Evolutionary conservation across 2,888 invertebrate species (phyloP).

Genomic region (Mongoloraphidia duomilia): DNA sequence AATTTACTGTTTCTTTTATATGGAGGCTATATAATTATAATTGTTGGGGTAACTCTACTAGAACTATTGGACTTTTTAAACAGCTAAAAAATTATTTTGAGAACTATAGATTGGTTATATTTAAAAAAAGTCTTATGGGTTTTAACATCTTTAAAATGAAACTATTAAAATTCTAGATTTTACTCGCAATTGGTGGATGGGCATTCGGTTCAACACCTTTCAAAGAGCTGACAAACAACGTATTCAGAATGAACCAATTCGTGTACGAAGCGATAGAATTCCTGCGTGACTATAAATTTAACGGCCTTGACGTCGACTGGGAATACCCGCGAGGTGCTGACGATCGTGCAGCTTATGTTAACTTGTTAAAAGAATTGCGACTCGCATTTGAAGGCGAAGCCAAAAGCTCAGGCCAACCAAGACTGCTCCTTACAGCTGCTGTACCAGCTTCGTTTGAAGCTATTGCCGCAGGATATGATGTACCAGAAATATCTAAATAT

Average conservation of each 20-base stretch:
- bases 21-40: too few species aligned
- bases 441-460: conserved; percentile 90
- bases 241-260: conserved; percentile 88
- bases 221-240: conserved; percentile 81
- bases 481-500: conserved; percentile 85
- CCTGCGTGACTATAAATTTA: conserved; percentile 78
- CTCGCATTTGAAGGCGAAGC: conserved; percentile 87
- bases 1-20: too few species aligned
- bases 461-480: conserved; percentile 86
- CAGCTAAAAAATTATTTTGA: too few species aligned
- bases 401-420: conserved; percentile 69
- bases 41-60: too few species aligned
- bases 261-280: conserved; percentile 91
- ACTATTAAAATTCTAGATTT: conserved; percentile 34
- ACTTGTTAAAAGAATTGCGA: conserved; percentile 72
- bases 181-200: conserved; percentile 89
- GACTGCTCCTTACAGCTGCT: conserved; percentile 69
- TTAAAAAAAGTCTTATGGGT: too few species aligned
- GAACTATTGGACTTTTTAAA: too few species aligned
- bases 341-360: conserved; percentile 72
- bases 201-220: conserved; percentile 91
- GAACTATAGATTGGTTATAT: too few species aligned
- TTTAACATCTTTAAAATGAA: too few species aligned
- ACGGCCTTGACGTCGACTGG: conserved; percentile 88
- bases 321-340: conserved; percentile 85